Base-by-base conservation (phyloP, 2,113 vertebrate genomes). In the Anguilla rostrata region DNA sequence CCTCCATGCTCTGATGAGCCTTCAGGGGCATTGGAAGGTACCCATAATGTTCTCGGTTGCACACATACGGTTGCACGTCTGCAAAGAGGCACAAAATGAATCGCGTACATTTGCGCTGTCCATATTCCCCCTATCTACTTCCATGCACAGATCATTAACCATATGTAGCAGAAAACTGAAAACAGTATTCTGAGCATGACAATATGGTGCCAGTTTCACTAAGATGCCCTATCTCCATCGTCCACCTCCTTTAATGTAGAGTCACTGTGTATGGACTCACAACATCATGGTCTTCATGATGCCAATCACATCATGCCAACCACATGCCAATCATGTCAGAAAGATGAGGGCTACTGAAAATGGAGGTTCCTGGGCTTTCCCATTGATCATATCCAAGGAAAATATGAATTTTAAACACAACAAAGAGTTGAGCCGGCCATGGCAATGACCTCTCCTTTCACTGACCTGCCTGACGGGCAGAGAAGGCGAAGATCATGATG, bases 401-500 rank as follows among this genome's bases (percentile, higher is more conserved):
- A n/a, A 22, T 12, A 6, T 75, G n/a, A 75, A 75, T 34, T 26
- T 75, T 12, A 34, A 75, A 12, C 71, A 71, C 63, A 71, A 71
- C 22, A n/a, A 71, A 2, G 71, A 6, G n/a, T 12, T 20, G 60
- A 12, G 11, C 71, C 11, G 5, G 63, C 7, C 16, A 71, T 22
- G 16, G 71, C 6, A 14, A 26, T 75, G 71, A 34, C 81, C 40
- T 16, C 20, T 15, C 15, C 41, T 39, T 56, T 60, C 39, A 53
- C 88, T 18, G 92, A 98, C 97, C 97, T 95, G 97, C 95, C 89
- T 96, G 95, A 79, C 93, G 94, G 83, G 96, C 95, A 89, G 97
- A 97, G 92, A 97, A 98, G 56, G 97, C 96, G 78, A 98, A 97
- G 84, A 94, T 95, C 84, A 98, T 97, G 92, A 98, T 97, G 90